Conservation (phyloP, 1,140 invertebrate genomes). For the Episyrphus balteatus region DNA sequence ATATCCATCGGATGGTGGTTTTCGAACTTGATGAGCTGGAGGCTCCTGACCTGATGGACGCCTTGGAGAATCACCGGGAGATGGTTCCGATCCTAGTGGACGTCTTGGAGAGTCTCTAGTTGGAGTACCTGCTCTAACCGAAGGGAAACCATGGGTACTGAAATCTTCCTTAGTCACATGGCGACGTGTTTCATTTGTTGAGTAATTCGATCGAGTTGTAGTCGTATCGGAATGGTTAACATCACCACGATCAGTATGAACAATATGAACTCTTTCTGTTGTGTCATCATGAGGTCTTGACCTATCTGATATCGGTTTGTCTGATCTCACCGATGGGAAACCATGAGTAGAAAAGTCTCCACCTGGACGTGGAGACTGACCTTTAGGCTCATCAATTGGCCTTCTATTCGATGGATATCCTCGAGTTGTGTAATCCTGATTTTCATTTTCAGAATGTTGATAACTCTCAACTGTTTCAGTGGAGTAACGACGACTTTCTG, state of each 20-base stretch:
- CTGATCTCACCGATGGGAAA: constrained; percentile 28
- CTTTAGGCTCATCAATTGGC: not conserved
- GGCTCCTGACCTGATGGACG: not conserved
- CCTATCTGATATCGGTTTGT: constrained; percentile 21
- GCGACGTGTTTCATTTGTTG: constrained; percentile 1
- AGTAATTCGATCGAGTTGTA: too few relatives aligned
- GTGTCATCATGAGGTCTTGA: not conserved
- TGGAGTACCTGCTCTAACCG: constrained; percentile 5
- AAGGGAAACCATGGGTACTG: constrained; percentile 10
- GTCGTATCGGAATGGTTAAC: too few relatives aligned
- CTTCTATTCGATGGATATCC: not conserved
- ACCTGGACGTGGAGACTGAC: too few relatives aligned
- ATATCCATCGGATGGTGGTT: constrained; percentile 5
- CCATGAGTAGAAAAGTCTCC: constrained; percentile 29
- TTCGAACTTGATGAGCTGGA: not conserved
- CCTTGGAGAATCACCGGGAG: not conserved
- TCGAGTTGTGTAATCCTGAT: not conserved
- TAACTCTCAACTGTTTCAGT: constrained; percentile 19
- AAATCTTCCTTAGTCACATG: constrained; percentile 3
- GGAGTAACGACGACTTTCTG: constrained; percentile 22
- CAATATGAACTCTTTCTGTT: too few relatives aligned
- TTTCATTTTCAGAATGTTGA: too few relatives aligned
- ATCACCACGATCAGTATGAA: too few relatives aligned
- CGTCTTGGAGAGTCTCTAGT: not conserved
- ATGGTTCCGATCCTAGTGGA: not conserved